A percentile compares a stretch with the other conserved stretches of the same genome.
Conservation (phyloP, 1,140 invertebrate genomes). For the Lutraria rhynchaena region DNA sequence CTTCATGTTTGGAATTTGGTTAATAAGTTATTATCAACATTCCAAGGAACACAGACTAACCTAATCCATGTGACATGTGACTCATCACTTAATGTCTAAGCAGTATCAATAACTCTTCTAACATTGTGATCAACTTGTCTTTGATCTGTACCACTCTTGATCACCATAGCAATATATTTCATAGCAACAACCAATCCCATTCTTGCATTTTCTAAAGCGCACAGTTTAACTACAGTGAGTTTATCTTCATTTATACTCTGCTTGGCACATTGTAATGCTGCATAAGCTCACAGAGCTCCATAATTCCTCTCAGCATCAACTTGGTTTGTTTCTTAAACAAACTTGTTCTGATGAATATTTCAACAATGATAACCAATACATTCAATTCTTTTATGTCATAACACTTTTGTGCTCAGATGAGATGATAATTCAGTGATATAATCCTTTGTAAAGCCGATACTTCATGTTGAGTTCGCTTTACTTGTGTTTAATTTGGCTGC, state of each 20-base stretch:
- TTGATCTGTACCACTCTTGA: conserved; percentile 31
- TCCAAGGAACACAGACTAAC: no score
- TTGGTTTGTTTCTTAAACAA: conserved; percentile 46
- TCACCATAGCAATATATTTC: conserved; percentile 57
- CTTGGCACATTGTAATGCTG: conserved; percentile 3
- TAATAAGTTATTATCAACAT: no score
- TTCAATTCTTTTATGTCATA: no score
- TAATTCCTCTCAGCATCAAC: conserved; percentile 6
- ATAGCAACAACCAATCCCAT: conserved; percentile 64
- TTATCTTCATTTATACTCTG: conserved; percentile 14
- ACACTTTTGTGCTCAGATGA: no score
- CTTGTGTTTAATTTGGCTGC: no score
- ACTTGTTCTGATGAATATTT: conserved; percentile 4
- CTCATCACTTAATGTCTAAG: conserved; percentile 60
- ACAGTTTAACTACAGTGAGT: conserved; percentile 56
- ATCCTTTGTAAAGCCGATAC: no score
- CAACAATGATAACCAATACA: no score
- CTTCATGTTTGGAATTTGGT: no score
- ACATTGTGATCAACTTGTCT: conserved; percentile 9
- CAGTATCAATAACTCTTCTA: conserved; percentile 53
- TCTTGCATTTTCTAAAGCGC: conserved; percentile 60
- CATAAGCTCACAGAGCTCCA: conserved; percentile 25
- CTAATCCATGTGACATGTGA: conserved; percentile 60
- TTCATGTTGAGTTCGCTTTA: no score
- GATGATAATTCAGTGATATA: no score